A percentile compares a stretch with the other conserved stretches of the same genome.
Evolutionary conservation across 2,797 vertebrate genomes (phyloP).

Genomic region (Lerista edwardsae): DNA sequence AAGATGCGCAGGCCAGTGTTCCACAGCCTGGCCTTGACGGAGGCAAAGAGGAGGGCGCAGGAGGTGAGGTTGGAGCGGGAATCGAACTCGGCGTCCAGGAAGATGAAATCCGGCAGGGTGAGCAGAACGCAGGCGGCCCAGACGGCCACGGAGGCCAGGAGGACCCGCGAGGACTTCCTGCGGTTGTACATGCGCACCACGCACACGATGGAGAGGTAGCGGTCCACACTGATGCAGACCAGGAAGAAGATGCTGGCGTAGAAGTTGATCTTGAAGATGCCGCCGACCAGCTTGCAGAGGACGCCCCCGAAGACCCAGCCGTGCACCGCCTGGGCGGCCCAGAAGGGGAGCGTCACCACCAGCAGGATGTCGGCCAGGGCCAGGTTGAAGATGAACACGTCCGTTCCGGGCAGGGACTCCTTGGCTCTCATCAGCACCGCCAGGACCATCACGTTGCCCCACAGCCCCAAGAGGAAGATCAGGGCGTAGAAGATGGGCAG

Average conservation of each 20-base stretch:
- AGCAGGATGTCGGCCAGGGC: conserved; percentile 80
- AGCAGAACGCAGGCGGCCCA: conserved; percentile 69
- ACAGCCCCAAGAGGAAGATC: conserved; percentile 78
- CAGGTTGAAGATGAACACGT: conserved; percentile 86
- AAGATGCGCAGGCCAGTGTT: conserved; percentile 27
- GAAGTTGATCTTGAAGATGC: conserved; percentile 83
- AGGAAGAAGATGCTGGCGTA: conserved; percentile 73
- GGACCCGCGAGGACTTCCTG: conserved; percentile 16
- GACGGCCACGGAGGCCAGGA: conserved; percentile 53
- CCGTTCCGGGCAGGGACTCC: conserved; percentile 78
- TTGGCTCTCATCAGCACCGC: conserved; percentile 75
- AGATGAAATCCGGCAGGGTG: conserved; percentile 71
- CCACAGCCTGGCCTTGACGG: conserved; percentile 13
- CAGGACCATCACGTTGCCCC: conserved; percentile 81
- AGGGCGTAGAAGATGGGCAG: conserved; percentile 76
- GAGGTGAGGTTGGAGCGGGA: conserved; percentile 50
- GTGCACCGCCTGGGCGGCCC: conserved; percentile 74
- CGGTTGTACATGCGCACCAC: conserved; percentile 73
- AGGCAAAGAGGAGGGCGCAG: conserved; percentile 57
- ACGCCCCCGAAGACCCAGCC: conserved; percentile 82
- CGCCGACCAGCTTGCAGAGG: conserved; percentile 83
- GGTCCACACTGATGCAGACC: conserved; percentile 74
- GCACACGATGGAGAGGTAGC: conserved; percentile 73
- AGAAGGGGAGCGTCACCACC: conserved; percentile 83
- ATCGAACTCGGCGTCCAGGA: conserved; percentile 22